Evolutionary conservation across 2,113 vertebrate species (phyloP).

Genomic region (Lycaon pictus): DNA sequence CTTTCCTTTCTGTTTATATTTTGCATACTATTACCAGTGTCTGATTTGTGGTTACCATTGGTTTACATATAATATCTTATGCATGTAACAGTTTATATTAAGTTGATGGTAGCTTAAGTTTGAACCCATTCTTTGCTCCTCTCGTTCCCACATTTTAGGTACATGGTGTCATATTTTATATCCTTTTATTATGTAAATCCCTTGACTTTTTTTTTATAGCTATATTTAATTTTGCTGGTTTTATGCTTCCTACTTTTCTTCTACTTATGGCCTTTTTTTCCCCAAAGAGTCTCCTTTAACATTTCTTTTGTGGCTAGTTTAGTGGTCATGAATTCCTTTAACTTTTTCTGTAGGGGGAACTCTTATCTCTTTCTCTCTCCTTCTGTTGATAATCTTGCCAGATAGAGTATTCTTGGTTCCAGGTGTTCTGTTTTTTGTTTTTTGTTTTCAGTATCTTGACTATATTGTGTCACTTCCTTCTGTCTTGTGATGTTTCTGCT

Average conservation of each 20-base stretch:
- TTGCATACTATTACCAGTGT: not conserved
- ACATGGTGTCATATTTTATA: not conserved
- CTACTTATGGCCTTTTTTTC: not conserved
- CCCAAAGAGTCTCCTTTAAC: not conserved
- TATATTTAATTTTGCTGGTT: not conserved
- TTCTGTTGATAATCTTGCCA: not conserved
- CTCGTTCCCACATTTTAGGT: not conserved
- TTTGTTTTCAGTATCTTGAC: not conserved
- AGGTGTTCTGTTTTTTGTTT: not conserved
- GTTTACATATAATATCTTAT: not conserved
- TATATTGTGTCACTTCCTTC: not conserved
- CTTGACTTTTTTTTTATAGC: not conserved
- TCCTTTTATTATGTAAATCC: not conserved
- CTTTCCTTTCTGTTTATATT: not conserved
- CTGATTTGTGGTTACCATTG: not conserved
- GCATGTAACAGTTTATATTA: not conserved
- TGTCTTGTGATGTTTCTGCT: not conserved
- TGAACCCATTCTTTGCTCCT: not conserved
- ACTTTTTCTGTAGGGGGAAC: not conserved
- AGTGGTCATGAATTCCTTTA: not conserved
- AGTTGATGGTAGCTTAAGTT: not conserved
- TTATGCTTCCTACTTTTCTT: not conserved
- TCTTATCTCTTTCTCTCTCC: not conserved
- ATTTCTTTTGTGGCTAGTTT: not conserved
- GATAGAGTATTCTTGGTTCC: not conserved